Conservation (phyloP, 1,140 invertebrate species). For the Brachionus koreanus region DNA sequence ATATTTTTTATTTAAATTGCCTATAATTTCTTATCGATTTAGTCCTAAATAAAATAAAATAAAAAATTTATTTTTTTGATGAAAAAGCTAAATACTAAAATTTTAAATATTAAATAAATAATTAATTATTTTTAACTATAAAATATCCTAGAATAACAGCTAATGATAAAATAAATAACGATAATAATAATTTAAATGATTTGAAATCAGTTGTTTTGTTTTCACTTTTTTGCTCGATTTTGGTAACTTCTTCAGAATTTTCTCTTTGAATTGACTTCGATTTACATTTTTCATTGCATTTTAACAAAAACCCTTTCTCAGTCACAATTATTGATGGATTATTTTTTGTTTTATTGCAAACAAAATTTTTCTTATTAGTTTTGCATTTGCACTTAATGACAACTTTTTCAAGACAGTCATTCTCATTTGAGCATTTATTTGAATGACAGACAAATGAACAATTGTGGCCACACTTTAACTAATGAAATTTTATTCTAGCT, state of each 20-base stretch:
- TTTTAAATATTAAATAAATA: neutral
- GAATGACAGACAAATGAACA: slow-evolving; percentile 73
- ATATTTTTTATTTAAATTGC: neutral
- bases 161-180: neutral
- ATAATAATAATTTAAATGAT: neutral
- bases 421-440: slow-evolving; percentile 67
- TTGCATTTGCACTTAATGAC: slow-evolving; percentile 74
- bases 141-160: neutral
- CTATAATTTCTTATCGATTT: neutral
- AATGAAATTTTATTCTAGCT: slow-evolving; percentile 7
- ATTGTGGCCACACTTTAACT: slow-evolving; percentile 67
- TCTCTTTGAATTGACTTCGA: neutral
- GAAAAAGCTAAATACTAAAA: neutral
- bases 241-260: neutral
- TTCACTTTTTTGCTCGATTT: neutral
- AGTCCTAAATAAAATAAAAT: neutral
- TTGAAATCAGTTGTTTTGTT: neutral
- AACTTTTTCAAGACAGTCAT: slow-evolving; percentile 73
- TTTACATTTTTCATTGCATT: slow-evolving; percentile 8
- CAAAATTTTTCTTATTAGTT: slow-evolving; percentile 71
- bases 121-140: neutral
- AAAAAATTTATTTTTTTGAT: neutral
- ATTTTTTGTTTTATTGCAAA: slow-evolving; percentile 61
- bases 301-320: slow-evolving; percentile 51
- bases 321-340: slow-evolving; percentile 50